Percentiles rank a stretch among this genome's conserved stretches.
Evolutionary conservation across 2,888 invertebrate genomes (phyloP).

Genomic region (Escarpia spicata): DNA sequence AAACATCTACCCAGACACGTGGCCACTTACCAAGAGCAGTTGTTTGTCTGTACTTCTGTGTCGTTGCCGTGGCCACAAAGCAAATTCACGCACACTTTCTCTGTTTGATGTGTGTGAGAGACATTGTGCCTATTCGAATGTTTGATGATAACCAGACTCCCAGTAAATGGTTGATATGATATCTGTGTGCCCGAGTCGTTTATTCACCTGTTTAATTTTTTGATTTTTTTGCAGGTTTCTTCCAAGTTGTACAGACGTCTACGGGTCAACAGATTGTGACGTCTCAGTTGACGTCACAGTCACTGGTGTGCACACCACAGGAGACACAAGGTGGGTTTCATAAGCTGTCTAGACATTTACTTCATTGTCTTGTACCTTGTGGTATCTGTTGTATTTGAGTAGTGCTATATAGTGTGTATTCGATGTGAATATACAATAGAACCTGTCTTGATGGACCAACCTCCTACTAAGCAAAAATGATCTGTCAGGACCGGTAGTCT

Average conservation of each 20-base stretch:
- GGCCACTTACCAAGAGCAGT: conserved; percentile 27
- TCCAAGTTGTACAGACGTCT: conserved; percentile 78
- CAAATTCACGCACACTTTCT: conserved; percentile 22
- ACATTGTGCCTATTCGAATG: not conserved
- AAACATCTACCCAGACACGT: not conserved
- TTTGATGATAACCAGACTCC: not conserved
- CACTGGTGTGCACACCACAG: not conserved
- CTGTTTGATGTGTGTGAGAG: not conserved
- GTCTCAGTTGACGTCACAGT: conserved; percentile 27
- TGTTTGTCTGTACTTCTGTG: not conserved
- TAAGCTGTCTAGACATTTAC: too few relatives aligned
- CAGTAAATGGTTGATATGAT: too few relatives aligned
- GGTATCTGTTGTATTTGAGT: too few relatives aligned
- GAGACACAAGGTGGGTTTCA: not conserved
- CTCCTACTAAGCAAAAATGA: too few relatives aligned
- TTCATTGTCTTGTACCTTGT: too few relatives aligned
- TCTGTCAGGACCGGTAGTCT: too few relatives aligned
- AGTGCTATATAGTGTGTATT: too few relatives aligned
- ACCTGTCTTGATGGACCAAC: too few relatives aligned
- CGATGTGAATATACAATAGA: too few relatives aligned
- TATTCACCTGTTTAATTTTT: not conserved
- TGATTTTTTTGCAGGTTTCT: conserved; percentile 57
- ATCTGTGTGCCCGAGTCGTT: not conserved
- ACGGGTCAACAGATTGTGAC: conserved; percentile 74
- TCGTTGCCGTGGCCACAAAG: conserved; percentile 29